Conservation (phyloP, 1,140 invertebrate species). For the Diorhabda elongata region DNA sequence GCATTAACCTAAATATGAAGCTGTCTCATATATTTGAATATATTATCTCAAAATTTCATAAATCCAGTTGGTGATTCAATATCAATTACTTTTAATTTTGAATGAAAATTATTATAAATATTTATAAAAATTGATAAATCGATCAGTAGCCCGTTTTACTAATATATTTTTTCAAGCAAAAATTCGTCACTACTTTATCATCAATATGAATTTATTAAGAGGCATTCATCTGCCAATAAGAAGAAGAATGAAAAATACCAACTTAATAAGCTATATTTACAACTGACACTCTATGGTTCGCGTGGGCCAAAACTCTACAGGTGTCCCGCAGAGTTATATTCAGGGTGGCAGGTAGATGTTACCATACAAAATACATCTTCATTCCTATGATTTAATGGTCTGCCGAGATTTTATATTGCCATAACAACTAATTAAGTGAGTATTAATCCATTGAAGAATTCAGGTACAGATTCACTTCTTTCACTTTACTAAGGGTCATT, state of each 20-base stretch:
- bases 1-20: too few relatives aligned
- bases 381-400: conserved; percentile 28
- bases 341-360: conserved; percentile 31
- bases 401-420: conserved; percentile 24
- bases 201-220: background rate
- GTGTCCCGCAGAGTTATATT: conserved; percentile 26
- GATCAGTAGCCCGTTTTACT: too few relatives aligned
- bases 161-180: too few relatives aligned
- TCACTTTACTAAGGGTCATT: background rate
- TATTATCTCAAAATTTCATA: too few relatives aligned
- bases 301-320: conserved; percentile 28
- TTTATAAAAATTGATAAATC: too few relatives aligned
- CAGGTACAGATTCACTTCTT: background rate
- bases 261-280: conserved; percentile 26
- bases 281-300: conserved; percentile 24
- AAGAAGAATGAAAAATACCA: conserved; percentile 18
- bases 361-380: conserved; percentile 31
- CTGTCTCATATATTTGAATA: too few relatives aligned
- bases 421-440: conserved; percentile 13
- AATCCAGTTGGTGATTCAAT: too few relatives aligned
- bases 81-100: too few relatives aligned
- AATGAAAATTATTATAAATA: too few relatives aligned
- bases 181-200: background rate
- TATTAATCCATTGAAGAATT: conserved; percentile 1
- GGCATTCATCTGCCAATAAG: conserved; percentile 14